Evolutionary conservation across 2,888 invertebrate species (phyloP).

Genomic region (Rhingia campestris): DNA sequence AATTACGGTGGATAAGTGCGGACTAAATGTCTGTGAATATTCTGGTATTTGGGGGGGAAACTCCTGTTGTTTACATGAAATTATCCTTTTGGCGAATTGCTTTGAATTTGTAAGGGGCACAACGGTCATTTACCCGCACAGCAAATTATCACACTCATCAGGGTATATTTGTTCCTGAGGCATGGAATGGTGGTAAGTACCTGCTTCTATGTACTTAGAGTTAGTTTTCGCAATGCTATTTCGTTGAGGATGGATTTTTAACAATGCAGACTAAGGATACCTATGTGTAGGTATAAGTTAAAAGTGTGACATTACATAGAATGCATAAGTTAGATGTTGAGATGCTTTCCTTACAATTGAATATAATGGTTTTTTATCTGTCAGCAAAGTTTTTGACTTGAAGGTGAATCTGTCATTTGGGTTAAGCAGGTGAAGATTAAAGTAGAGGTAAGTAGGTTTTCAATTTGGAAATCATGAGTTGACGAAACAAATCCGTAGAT

Average conservation of each 20-base stretch:
- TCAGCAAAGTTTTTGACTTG: conserved; percentile 6
- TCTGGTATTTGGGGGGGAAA: conserved; percentile 53
- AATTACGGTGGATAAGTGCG: conserved; percentile 64
- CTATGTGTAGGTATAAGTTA: background rate
- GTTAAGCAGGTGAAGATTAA: background rate
- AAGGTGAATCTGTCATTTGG: background rate
- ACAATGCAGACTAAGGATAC: background rate
- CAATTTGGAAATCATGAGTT: too few species aligned
- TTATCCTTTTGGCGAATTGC: conserved; percentile 70
- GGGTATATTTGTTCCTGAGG: conserved; percentile 4
- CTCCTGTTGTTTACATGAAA: conserved; percentile 75
- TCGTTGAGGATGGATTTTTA: too few species aligned
- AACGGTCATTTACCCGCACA: conserved; percentile 28
- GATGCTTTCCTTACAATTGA: conserved; percentile 45
- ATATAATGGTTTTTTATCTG: conserved; percentile 38
- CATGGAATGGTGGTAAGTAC: too few species aligned
- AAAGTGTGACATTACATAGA: background rate
- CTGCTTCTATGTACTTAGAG: background rate
- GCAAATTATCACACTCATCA: conserved; percentile 58
- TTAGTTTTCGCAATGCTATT: too few species aligned
- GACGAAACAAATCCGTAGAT: too few species aligned
- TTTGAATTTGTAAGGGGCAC: conserved; percentile 23
- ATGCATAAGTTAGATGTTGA: conserved; percentile 8
- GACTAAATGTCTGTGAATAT: conserved; percentile 72
- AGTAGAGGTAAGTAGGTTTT: background rate